Evolutionary conservation across 2,888 invertebrate genomes (phyloP).

Genomic region (Tuta absoluta): DNA sequence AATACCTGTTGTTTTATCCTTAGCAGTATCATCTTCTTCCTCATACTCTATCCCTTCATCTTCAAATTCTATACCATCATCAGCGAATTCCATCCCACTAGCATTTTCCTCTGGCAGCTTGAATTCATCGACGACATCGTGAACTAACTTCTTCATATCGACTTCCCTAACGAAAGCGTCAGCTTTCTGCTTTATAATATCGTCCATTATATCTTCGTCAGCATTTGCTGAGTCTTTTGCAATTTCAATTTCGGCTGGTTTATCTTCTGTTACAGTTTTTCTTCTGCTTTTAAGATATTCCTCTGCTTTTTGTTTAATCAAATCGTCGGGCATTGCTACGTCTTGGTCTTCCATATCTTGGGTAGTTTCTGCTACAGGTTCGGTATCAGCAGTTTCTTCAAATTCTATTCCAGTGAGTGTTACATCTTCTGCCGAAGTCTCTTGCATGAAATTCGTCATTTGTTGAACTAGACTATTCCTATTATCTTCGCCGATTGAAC

Average conservation of each 20-base stretch:
- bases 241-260: neutral
- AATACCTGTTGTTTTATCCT: neutral
- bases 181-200: slow-evolving; percentile 36
- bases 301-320: slow-evolving; percentile 33
- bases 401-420: neutral
- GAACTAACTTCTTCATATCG: slow-evolving; percentile 13
- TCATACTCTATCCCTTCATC: slow-evolving; percentile 57
- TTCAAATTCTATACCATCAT: slow-evolving; percentile 44
- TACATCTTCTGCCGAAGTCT: neutral
- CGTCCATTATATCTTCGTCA: slow-evolving; percentile 30
- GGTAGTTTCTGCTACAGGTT: neutral
- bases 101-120: slow-evolving; percentile 21
- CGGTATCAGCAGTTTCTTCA: neutral
- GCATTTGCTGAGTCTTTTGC: neutral
- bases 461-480: neutral
- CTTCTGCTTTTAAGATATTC: slow-evolving; percentile 10
- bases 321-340: slow-evolving; percentile 23
- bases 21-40: slow-evolving; percentile 44
- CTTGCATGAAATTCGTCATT: slow-evolving; percentile 14
- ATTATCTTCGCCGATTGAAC: neutral
- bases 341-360: neutral
- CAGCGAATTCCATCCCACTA: slow-evolving; percentile 12
- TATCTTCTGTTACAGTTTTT: neutral
- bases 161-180: slow-evolving; percentile 25
- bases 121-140: slow-evolving; percentile 13